Conservation (phyloP, 2,797 vertebrate species). For the Danio choprae region DNA sequence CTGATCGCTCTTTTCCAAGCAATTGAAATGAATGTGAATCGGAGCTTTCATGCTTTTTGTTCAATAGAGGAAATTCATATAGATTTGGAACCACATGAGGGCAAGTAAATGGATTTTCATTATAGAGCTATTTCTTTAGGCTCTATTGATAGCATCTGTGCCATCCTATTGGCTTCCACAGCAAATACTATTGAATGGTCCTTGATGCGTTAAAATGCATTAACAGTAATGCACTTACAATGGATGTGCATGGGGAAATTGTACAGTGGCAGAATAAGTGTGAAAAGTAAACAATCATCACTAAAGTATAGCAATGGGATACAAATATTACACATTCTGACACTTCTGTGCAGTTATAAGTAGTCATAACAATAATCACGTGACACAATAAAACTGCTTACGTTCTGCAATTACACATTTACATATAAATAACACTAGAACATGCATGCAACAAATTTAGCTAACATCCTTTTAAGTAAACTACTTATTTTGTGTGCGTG, state of each 20-base stretch:
- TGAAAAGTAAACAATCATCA: not conserved
- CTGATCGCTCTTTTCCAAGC: slow-evolving; percentile 18
- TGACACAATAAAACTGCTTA: too few relatives aligned
- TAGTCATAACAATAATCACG: not conserved
- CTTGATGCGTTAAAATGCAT: slow-evolving; percentile 11
- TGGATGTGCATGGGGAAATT: not conserved
- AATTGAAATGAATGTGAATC: not conserved
- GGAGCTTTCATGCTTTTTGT: not conserved
- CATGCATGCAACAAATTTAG: too few relatives aligned
- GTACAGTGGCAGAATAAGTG: not conserved
- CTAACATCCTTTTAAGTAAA: too few relatives aligned
- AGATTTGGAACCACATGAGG: slow-evolving; percentile 8
- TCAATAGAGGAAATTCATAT: not conserved
- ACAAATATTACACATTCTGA: not conserved
- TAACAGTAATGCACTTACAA: slow-evolving; percentile 11
- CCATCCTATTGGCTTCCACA: slow-evolving; percentile 2
- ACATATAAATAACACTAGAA: too few relatives aligned
- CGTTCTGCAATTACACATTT: too few relatives aligned
- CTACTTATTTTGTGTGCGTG: too few relatives aligned
- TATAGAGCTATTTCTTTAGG: not conserved
- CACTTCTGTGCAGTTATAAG: not conserved
- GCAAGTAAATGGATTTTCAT: not conserved
- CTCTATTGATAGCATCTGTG: not conserved
- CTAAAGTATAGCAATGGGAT: not conserved
- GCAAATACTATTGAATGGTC: not conserved